A percentile compares a stretch with the other conserved stretches of the same genome.
phyloP scores from a whole-genome alignment of 2,888 invertebrate species.

The Psylliodes chrysocephalus region DNA sequence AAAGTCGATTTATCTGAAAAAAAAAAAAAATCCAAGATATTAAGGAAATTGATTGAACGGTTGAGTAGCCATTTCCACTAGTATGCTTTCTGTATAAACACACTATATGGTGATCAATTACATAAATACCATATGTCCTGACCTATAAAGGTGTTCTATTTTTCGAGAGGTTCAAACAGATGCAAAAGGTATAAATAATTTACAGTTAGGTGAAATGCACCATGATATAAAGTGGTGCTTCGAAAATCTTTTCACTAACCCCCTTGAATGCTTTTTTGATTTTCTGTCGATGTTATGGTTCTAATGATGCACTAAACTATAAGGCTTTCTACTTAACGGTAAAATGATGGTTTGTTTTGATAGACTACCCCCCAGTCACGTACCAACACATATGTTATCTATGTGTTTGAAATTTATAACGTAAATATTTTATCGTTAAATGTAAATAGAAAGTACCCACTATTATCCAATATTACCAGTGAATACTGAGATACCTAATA shows the following conservation, averaged over 20 bases:
- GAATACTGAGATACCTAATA: no score
- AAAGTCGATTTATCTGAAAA: no score
- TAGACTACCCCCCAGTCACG: conserved; percentile 37
- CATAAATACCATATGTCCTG: conserved; percentile 32
- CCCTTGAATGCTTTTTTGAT: neutral
- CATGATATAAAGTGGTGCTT: neutral
- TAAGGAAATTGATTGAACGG: no score
- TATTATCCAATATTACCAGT: conserved; percentile 16
- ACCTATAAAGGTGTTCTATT: conserved; percentile 38
- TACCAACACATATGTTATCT: conserved; percentile 34
- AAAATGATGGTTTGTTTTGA: conserved; percentile 37
- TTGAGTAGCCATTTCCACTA: conserved; percentile 15
- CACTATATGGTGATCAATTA: conserved; percentile 33
- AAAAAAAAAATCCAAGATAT: no score
- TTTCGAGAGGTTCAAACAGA: conserved; percentile 25
- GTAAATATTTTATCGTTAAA: conserved; percentile 27
- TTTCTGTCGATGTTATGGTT: conserved; percentile 13
- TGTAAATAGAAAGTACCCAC: conserved; percentile 14
- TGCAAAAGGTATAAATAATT: conserved; percentile 28
- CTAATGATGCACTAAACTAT: neutral
- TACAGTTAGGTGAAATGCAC: neutral
- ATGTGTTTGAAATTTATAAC: conserved; percentile 32
- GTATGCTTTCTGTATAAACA: conserved; percentile 25
- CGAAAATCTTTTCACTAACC: conserved; percentile 21
- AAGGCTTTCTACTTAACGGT: conserved; percentile 32